Percentiles rank a stretch among this genome's conserved stretches.
Conservation (phyloP, 2,888 invertebrate genomes). For the Chrysolina oricalcia region DNA sequence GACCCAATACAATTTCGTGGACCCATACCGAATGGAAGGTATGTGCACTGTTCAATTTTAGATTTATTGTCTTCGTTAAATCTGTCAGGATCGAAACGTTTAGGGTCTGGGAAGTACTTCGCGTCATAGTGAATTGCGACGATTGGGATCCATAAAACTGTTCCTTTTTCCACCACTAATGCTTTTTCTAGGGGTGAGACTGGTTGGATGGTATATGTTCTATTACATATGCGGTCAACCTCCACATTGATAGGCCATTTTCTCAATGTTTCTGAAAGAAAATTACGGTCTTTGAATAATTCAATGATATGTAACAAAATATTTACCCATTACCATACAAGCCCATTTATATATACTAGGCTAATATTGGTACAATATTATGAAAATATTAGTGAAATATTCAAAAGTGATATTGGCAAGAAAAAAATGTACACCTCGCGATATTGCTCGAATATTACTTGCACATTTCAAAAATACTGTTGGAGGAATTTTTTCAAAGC, state of each 20-base stretch:
- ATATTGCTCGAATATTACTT: too few relatives aligned
- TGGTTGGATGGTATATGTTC: constrained; percentile 68
- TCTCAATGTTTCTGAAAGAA: constrained; percentile 48
- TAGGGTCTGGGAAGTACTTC: constrained; percentile 70
- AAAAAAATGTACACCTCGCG: too few relatives aligned
- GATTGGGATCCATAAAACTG: constrained; percentile 65
- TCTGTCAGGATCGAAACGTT: constrained; percentile 72
- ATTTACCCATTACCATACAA: too few relatives aligned
- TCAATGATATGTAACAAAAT: too few relatives aligned
- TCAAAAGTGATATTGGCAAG: too few relatives aligned
- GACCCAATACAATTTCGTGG: constrained; percentile 74
- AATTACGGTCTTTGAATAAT: background rate
- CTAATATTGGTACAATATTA: too few relatives aligned
- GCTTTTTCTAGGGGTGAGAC: constrained; percentile 55
- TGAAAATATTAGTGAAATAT: too few relatives aligned
- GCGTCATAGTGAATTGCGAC: constrained; percentile 70
- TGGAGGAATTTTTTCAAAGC: too few relatives aligned
- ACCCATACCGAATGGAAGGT: constrained; percentile 74
- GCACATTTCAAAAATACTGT: too few relatives aligned
- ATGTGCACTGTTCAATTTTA: constrained; percentile 72
- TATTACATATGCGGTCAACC: constrained; percentile 72
- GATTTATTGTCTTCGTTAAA: constrained; percentile 65
- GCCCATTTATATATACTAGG: too few relatives aligned
- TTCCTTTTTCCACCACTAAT: constrained; percentile 60
- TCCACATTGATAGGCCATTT: constrained; percentile 55